These are phyloP conservation scores for Cyphomyrus discorhynchus DNA, from an alignment of 2,113 vertebrate species.

Conservation along the genomic window DNA sequence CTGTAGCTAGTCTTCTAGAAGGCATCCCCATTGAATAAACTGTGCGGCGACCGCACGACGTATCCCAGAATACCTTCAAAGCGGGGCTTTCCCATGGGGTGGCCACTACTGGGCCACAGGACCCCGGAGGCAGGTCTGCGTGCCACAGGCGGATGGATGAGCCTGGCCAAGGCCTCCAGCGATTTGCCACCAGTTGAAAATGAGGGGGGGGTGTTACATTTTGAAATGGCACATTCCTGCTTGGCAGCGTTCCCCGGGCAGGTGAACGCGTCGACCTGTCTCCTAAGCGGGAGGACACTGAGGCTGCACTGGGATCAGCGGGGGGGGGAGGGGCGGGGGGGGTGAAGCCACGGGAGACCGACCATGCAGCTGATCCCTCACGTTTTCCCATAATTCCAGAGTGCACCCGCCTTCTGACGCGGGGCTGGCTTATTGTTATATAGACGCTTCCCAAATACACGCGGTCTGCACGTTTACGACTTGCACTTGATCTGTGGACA, in stretches of 20 bases:
- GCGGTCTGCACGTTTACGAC: not conserved
- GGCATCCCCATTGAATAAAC: not conserved
- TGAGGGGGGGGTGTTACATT: not conserved
- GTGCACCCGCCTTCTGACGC: not conserved
- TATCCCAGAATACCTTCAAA: not conserved
- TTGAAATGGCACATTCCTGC: not conserved
- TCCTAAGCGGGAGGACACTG: not conserved
- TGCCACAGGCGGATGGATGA: not conserved
- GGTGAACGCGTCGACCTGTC: not conserved
- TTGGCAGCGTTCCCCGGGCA: not conserved
- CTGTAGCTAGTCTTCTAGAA: not conserved
- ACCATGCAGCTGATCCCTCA: not conserved
- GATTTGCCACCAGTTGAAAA: not conserved
- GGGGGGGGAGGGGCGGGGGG: too few species aligned
- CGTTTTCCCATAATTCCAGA: not conserved
- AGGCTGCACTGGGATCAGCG: not conserved
- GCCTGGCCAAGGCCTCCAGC: not conserved
- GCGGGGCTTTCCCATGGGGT: not conserved
- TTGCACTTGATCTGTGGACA: not conserved
- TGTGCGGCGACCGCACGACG: not conserved
- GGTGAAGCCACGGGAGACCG: not conserved
- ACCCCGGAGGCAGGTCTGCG: not conserved
- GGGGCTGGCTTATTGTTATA: not conserved
- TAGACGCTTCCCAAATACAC: not conserved
- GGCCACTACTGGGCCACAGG: not conserved